Conservation (phyloP, 2,888 invertebrate genomes). For the Spodoptera exigua region DNA sequence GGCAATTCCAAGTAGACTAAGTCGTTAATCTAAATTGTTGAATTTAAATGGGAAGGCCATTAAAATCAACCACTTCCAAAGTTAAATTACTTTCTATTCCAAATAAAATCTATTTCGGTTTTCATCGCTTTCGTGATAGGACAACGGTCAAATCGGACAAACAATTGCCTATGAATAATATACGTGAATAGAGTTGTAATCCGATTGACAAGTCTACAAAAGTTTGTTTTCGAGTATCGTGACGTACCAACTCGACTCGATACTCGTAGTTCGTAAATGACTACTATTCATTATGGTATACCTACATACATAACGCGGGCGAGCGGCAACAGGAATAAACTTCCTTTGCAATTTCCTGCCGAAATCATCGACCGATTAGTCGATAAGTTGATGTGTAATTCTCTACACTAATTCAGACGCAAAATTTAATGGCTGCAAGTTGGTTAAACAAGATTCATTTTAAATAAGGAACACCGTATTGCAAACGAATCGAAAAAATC, state of each 20-base stretch:
- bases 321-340: conserved; percentile 36
- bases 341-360: conserved; percentile 43
- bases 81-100: conserved; percentile 35
- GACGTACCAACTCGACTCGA: background rate
- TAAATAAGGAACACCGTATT: background rate
- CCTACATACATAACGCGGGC: conserved; percentile 23
- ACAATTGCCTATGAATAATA: conserved; percentile 29
- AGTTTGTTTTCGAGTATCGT: conserved; percentile 8
- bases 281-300: conserved; percentile 22
- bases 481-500: background rate
- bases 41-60: conserved; percentile 35
- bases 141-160: conserved; percentile 29
- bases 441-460: conserved; percentile 3
- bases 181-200: conserved; percentile 19
- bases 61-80: conserved; percentile 21
- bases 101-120: conserved; percentile 18
- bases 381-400: conserved; percentile 17
- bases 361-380: conserved; percentile 28
- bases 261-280: conserved; percentile 8
- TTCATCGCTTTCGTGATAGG: conserved; percentile 33
- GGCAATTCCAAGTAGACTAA: background rate
- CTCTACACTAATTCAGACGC: conserved; percentile 11
- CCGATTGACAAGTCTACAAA: conserved; percentile 30
- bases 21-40: conserved; percentile 22
- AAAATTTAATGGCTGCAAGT: background rate